These are phyloP conservation scores for Pediacus dermestoides DNA, from an alignment of 2,888 invertebrate genomes.

Conservation along the genomic window DNA sequence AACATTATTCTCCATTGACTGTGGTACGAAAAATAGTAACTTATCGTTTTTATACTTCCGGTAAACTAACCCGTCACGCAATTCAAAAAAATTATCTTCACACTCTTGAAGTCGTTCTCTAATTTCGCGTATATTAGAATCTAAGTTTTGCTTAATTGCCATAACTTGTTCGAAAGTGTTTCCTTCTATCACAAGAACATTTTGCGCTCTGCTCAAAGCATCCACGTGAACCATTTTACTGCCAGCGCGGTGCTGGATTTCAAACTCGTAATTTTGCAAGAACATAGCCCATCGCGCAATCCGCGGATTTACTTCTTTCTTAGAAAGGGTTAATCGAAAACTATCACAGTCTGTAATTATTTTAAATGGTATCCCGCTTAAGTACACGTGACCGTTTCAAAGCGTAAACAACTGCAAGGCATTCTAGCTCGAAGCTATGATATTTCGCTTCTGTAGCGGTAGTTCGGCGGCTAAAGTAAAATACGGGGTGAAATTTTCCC, in stretches of 20 bases:
- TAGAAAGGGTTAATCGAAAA: slow-evolving; percentile 15
- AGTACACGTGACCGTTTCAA: slow-evolving; percentile 22
- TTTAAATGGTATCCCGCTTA: slow-evolving; percentile 19
- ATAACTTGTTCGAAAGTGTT: slow-evolving; percentile 20
- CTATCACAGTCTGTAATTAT: slow-evolving; percentile 22
- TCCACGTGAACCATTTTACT: slow-evolving; percentile 18
- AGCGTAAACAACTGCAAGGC: slow-evolving; percentile 31
- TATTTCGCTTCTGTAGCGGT: slow-evolving; percentile 27
- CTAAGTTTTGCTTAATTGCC: slow-evolving; percentile 13
- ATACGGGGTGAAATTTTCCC: slow-evolving; percentile 31
- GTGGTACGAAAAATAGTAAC: slow-evolving; percentile 21
- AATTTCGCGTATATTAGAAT: slow-evolving; percentile 7
- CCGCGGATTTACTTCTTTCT: slow-evolving; percentile 17
- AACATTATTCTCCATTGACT: slow-evolving; percentile 15
- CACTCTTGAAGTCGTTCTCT: slow-evolving; percentile 6
- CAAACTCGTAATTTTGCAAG: slow-evolving; percentile 19
- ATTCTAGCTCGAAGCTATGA: slow-evolving; percentile 36
- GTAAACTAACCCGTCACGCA: slow-evolving; percentile 21
- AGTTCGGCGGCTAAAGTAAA: slow-evolving; percentile 34
- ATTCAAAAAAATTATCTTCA: slow-evolving; percentile 17
- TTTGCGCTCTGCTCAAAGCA: slow-evolving; percentile 14
- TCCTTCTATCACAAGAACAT: slow-evolving; percentile 19
- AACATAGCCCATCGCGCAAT: slow-evolving; percentile 17
- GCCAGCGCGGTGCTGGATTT: slow-evolving; percentile 19
- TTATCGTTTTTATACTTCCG: slow-evolving; percentile 13